Conservation (phyloP, 2,888 invertebrate genomes). For the Hyposoter didymator region DNA sequence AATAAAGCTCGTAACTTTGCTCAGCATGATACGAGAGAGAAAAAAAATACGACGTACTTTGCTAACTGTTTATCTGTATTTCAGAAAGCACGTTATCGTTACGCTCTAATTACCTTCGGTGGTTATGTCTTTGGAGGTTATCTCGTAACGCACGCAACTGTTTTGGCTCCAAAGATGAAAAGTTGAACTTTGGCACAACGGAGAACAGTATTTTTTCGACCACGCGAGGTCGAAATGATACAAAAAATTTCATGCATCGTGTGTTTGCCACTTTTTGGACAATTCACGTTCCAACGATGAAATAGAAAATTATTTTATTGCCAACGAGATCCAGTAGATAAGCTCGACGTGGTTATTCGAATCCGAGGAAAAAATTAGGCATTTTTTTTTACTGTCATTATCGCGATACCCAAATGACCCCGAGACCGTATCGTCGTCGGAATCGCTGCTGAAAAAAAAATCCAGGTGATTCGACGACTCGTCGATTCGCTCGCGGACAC, state of each 20-base stretch:
- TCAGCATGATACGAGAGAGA: background rate
- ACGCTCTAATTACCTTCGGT: constrained; percentile 43
- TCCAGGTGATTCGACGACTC: background rate
- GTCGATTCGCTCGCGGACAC: background rate
- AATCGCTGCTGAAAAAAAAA: background rate
- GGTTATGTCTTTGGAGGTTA: constrained; percentile 4
- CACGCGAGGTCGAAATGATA: background rate
- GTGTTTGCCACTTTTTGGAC: background rate
- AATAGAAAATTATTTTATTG: background rate
- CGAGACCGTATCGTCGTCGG: constrained; percentile 1
- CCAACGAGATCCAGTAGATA: background rate
- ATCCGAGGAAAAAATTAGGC: background rate
- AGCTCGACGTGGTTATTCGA: background rate
- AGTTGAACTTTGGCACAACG: background rate
- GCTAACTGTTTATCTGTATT: constrained; percentile 44
- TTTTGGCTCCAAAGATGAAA: constrained; percentile 1
- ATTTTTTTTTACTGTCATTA: background rate
- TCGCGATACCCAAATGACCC: constrained; percentile 24
- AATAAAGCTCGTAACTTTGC: background rate
- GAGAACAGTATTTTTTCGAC: background rate
- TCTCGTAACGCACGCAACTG: constrained; percentile 9
- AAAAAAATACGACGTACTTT: constrained; percentile 15
- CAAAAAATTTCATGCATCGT: background rate
- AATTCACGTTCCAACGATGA: background rate
- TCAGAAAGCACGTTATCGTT: constrained; percentile 39